Conservation (phyloP, 2,888 invertebrate species). For the Euplexia lucipara region DNA sequence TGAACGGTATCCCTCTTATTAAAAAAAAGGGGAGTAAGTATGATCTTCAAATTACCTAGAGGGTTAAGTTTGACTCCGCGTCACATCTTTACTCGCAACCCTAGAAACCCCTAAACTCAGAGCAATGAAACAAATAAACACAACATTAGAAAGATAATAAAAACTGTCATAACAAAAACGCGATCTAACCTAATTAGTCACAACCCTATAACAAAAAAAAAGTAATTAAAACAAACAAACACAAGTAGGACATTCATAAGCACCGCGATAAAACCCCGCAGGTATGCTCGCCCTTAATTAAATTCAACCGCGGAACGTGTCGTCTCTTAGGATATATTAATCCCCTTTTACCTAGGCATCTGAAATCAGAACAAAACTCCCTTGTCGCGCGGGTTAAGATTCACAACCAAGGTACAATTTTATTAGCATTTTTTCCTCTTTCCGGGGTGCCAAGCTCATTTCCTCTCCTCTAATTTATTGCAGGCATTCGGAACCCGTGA, state of each 20-base stretch:
- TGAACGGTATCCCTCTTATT: too few relatives aligned
- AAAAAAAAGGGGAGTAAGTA: too few relatives aligned
- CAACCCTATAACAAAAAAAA: slow-evolving; percentile 35
- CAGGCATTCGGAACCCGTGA: slow-evolving; percentile 79
- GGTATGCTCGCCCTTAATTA: slow-evolving; percentile 72
- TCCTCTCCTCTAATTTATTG: slow-evolving; percentile 86
- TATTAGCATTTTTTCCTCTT: slow-evolving; percentile 89
- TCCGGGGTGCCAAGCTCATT: slow-evolving; percentile 86
- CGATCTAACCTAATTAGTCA: slow-evolving; percentile 25
- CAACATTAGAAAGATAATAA: slow-evolving; percentile 1
- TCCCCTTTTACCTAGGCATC: slow-evolving; percentile 63
- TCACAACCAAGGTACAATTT: slow-evolving; percentile 87
- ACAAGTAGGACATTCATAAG: slow-evolving; percentile 51
- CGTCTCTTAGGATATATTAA: slow-evolving; percentile 76
- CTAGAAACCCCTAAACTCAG: not conserved
- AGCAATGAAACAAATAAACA: not conserved
- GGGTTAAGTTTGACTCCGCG: too few relatives aligned
- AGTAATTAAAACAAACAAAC: slow-evolving; percentile 59
- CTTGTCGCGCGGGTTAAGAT: slow-evolving; percentile 81
- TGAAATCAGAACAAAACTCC: slow-evolving; percentile 83
- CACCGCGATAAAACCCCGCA: slow-evolving; percentile 64
- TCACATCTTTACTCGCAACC: not conserved
- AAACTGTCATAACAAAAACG: slow-evolving; percentile 16
- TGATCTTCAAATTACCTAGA: too few relatives aligned
- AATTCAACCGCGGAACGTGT: slow-evolving; percentile 68